Conservation (phyloP, 2,888 invertebrate genomes). For the Heliconius sara region DNA sequence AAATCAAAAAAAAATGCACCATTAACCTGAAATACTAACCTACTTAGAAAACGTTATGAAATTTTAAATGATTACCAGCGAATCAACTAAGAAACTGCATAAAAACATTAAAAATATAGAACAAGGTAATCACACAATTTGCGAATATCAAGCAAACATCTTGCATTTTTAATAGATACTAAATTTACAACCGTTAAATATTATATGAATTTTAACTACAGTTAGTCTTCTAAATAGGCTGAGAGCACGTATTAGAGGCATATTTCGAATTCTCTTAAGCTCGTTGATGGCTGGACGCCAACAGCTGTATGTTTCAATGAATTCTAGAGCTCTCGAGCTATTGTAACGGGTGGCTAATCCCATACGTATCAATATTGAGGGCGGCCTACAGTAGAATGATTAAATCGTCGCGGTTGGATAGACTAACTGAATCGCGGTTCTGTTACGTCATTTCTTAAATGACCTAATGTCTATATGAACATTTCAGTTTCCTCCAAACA, state of each 20-base stretch:
- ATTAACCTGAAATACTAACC: not conserved
- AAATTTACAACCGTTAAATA: slow-evolving; percentile 26
- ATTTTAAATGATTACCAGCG: not conserved
- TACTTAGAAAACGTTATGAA: not conserved
- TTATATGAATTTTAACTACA: slow-evolving; percentile 27
- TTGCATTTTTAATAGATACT: slow-evolving; percentile 29
- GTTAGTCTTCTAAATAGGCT: slow-evolving; percentile 39
- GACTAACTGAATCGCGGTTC: slow-evolving; percentile 2
- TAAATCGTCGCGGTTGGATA: slow-evolving; percentile 27
- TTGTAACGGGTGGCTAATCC: slow-evolving; percentile 54
- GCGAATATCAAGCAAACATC: slow-evolving; percentile 24
- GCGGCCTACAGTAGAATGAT: slow-evolving; percentile 21
- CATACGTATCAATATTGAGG: slow-evolving; percentile 47
- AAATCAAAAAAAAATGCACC: slow-evolving; percentile 11
- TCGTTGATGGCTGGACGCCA: slow-evolving; percentile 60
- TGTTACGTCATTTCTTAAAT: slow-evolving; percentile 20
- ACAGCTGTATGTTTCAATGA: slow-evolving; percentile 49
- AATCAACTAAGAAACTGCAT: slow-evolving; percentile 23
- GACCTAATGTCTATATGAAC: slow-evolving; percentile 5
- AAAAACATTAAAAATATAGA: slow-evolving; percentile 23
- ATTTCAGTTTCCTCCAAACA: not conserved
- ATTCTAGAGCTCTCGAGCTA: slow-evolving; percentile 46
- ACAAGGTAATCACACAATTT: slow-evolving; percentile 27
- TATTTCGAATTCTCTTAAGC: slow-evolving; percentile 54
- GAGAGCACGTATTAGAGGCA: slow-evolving; percentile 33